Evolutionary conservation across 2,888 invertebrate species (phyloP).

Genomic region (Melipona bicolor): DNA sequence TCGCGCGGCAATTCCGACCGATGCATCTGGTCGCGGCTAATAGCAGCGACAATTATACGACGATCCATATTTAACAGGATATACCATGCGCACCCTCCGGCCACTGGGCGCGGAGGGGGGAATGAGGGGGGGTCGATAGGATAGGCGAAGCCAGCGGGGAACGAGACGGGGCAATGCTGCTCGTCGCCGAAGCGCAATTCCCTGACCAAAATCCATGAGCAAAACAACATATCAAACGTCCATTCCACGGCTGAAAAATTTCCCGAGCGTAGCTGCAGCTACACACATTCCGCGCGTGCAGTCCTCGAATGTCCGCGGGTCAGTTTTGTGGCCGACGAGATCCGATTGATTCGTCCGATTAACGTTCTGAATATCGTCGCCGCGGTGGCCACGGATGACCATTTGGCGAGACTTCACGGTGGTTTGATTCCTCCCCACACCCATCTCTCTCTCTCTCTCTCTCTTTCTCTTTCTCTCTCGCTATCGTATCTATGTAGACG

Average conservation of each 20-base stretch:
- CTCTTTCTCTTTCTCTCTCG: not conserved
- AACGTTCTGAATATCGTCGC: conserved; percentile 75
- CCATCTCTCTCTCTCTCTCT: not conserved
- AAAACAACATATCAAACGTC: conserved; percentile 59
- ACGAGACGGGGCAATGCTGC: not conserved
- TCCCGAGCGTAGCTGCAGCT: conserved; percentile 29
- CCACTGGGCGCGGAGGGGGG: not conserved
- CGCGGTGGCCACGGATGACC: conserved; percentile 61
- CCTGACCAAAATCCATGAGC: conserved; percentile 53
- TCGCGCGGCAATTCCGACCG: conserved; percentile 31
- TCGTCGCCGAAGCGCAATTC: conserved; percentile 48
- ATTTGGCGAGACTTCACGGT: conserved; percentile 61
- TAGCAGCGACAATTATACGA: conserved; percentile 56
- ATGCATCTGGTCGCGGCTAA: conserved; percentile 46
- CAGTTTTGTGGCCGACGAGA: conserved; percentile 57
- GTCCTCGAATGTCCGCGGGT: conserved; percentile 54
- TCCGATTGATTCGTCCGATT: conserved; percentile 78
- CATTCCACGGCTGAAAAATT: conserved; percentile 56
- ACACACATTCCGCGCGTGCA: conserved; percentile 51
- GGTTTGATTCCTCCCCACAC: conserved; percentile 47
- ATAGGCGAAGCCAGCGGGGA: not conserved
- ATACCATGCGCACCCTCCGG: not conserved
- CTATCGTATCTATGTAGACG: not conserved
- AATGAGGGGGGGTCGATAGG: not conserved
- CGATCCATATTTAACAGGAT: conserved; percentile 59